Percentiles rank a stretch among this genome's conserved stretches.
Conservation (phyloP, 2,797 vertebrate genomes). For the Schizopygopsis pylzovi region DNA sequence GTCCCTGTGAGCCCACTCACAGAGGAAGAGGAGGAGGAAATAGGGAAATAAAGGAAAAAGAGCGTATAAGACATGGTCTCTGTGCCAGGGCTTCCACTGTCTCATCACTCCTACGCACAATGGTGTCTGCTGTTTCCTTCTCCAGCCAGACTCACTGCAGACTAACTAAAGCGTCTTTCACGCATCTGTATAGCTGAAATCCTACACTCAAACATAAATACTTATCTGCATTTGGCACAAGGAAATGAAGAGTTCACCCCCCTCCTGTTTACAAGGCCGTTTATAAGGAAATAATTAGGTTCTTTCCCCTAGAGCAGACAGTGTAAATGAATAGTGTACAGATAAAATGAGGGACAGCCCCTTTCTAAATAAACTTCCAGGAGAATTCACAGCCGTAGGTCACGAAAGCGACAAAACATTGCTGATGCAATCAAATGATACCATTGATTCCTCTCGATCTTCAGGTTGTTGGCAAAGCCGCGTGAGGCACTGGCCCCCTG, state of each 20-base stretch:
- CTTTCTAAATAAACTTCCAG: constrained; percentile 45
- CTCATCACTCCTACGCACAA: constrained; percentile 48
- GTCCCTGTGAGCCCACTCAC: constrained; percentile 36
- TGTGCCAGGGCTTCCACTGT: constrained; percentile 32
- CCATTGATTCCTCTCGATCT: constrained; percentile 18
- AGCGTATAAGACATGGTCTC: constrained; percentile 23
- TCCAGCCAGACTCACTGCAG: constrained; percentile 34
- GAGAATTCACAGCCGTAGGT: constrained; percentile 48
- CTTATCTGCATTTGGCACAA: constrained; percentile 53
- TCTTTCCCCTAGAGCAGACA: constrained; percentile 54
- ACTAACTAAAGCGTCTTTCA: constrained; percentile 43
- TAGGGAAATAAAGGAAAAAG: constrained; percentile 30
- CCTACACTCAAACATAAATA: constrained; percentile 46
- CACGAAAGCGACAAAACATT: constrained; percentile 35
- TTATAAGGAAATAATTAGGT: constrained; percentile 60
- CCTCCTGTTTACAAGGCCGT: constrained; percentile 48
- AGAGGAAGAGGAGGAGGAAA: constrained; percentile 27
- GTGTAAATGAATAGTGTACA: constrained; percentile 38
- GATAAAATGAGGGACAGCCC: constrained; percentile 43
- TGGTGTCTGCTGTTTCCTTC: constrained; percentile 38
- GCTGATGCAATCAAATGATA: constrained; percentile 46
- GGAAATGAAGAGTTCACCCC: constrained; percentile 48
- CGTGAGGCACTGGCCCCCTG: constrained; percentile 25
- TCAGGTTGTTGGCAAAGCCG: constrained; percentile 29
- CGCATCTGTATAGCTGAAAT: constrained; percentile 18